Evolutionary conservation across 1,140 invertebrate genomes (phyloP), one percentile per base, ranked within the genome.

Genomic region (Lepidurus packardi): DNA sequence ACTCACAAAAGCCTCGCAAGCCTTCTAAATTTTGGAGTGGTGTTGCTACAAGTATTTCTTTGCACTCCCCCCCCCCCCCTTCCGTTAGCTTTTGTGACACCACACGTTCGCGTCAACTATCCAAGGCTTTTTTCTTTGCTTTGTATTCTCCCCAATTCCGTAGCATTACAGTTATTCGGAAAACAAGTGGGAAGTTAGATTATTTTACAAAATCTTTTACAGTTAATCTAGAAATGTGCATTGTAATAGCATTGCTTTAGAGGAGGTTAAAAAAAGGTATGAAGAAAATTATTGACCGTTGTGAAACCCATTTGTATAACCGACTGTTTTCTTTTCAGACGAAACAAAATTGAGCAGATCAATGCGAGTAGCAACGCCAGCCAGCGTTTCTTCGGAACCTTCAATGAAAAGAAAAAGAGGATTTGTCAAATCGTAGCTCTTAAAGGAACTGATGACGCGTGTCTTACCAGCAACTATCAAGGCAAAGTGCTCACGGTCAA

Each of bases 101-200:
- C 34, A 65, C 5, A 65, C 53, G 53, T 65, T 65, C 21, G 2
- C 21, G 53, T 65, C 53, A 13, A 65, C 5, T 65, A 21, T 21
- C 53, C n/a, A 21, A 65, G 8, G 7, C 16, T 65, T 9, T 65
- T 65, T 65, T 16, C 13, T 65, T 65, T 65, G 53, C 53, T 65
- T 65, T 65, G 21, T 65, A 65, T 65, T n/a, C 34, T 16, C 53
- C 53, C 53, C 53, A 21, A n/a, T 65, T 65, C 21, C 53, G 21
- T 65, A 65, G 53, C 53, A 65, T 65, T 65, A 65, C 53, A 65
- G 21, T 65, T 65, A 65, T 65, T 65, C 53, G 53, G 53, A 9
- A 65, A 13, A 21, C 53, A 13, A 65, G 3, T 13, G 6, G 21
- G 21, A 65, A n/a, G 16, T 21, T 21, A 13, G 8, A 7, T 21